Conservation (phyloP, 1,140 invertebrate genomes). For the Reticulitermes speratus region DNA sequence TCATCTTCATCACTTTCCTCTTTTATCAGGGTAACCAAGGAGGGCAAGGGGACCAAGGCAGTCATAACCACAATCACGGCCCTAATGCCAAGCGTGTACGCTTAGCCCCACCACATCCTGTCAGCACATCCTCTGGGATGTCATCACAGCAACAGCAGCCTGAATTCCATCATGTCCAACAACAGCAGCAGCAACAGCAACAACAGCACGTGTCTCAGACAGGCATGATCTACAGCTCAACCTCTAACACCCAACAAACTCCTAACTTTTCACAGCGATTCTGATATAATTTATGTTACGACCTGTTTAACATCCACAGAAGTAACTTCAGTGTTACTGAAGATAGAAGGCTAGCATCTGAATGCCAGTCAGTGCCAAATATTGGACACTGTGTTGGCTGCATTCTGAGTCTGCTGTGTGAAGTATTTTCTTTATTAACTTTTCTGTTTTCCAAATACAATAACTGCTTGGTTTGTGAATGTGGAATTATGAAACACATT, state of each 20-base stretch:
- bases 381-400: too few species aligned
- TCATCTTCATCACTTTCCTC: too few species aligned
- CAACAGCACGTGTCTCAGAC: slow-evolving; percentile 57
- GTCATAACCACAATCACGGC: slow-evolving; percentile 53
- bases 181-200: slow-evolving; percentile 56
- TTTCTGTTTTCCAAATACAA: too few species aligned
- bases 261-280: slow-evolving; percentile 33
- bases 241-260: slow-evolving; percentile 28
- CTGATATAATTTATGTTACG: background rate
- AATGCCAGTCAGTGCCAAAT: too few species aligned
- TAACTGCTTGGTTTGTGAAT: too few species aligned
- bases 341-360: too few species aligned
- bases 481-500: too few species aligned
- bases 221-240: slow-evolving; percentile 32
- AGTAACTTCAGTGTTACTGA: too few species aligned
- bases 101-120: slow-evolving; percentile 53
- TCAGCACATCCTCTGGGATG: slow-evolving; percentile 37
- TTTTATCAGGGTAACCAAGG: slow-evolving; percentile 40
- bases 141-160: slow-evolving; percentile 49
- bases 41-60: slow-evolving; percentile 48
- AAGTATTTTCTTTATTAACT: too few species aligned
- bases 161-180: slow-evolving; percentile 54
- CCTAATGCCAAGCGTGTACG: slow-evolving; percentile 62
- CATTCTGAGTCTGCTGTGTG: too few species aligned
- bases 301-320: too few species aligned